These are phyloP conservation scores for Meiosimyza platycephala DNA, from an alignment of 2,888 invertebrate species.

Conservation along the genomic window DNA sequence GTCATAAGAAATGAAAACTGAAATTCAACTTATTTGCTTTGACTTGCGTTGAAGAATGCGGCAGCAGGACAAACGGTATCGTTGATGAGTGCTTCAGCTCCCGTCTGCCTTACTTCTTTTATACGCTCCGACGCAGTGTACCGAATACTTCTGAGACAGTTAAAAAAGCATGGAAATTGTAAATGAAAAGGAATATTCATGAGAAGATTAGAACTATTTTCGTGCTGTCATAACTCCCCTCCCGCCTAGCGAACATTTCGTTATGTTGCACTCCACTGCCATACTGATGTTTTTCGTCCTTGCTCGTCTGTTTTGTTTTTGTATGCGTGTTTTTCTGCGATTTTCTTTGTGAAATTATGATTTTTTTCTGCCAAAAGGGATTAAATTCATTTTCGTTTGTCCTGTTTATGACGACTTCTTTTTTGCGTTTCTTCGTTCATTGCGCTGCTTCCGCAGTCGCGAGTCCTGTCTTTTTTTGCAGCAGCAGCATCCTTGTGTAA, in stretches of 20 bases:
- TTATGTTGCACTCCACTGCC: neutral
- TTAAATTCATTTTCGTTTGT: conserved; percentile 60
- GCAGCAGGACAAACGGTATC: no score
- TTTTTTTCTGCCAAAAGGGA: conserved; percentile 63
- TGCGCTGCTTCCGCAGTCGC: conserved; percentile 36
- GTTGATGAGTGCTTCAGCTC: no score
- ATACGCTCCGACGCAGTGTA: no score
- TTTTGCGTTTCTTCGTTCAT: conserved; percentile 22
- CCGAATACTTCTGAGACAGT: neutral
- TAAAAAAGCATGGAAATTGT: conserved; percentile 15
- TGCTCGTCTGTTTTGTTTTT: conserved; percentile 15
- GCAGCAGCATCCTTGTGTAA: conserved; percentile 45
- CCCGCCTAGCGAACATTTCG: neutral
- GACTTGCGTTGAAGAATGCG: no score
- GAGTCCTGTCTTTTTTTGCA: conserved; percentile 38
- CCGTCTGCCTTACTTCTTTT: no score
- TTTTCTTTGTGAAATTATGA: conserved; percentile 54
- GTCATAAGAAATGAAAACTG: no score
- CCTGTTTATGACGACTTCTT: conserved; percentile 56
- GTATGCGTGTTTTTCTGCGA: conserved; percentile 28
- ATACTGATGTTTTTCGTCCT: conserved; percentile 36
- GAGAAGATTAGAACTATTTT: conserved; percentile 67
- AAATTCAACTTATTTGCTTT: no score
- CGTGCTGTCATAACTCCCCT: conserved; percentile 53
- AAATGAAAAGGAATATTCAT: conserved; percentile 66